Conservation (phyloP, 2,113 vertebrate genomes). For the Hippocampus abdominalis region DNA sequence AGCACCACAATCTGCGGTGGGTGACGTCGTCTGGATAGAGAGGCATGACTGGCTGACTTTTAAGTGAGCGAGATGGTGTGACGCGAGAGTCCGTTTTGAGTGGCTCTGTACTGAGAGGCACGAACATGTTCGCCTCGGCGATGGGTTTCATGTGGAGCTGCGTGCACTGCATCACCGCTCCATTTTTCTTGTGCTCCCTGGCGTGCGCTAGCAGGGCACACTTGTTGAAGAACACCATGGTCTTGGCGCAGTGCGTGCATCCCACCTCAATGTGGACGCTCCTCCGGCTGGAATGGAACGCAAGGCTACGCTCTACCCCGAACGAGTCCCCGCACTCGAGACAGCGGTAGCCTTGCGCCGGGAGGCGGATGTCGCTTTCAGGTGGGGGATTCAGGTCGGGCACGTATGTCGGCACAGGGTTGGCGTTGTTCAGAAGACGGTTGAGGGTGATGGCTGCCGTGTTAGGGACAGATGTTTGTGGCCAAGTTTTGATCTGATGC, state of each 20-base stretch:
- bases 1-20: conserved; percentile 81
- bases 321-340: conserved; percentile 94
- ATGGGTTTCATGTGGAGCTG: conserved; percentile 93
- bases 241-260: conserved; percentile 86
- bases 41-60: conserved; percentile 78
- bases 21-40: conserved; percentile 82
- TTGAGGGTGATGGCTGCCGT: conserved; percentile 81
- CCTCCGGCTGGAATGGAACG: conserved; percentile 83
- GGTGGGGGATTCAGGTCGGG: conserved; percentile 87
- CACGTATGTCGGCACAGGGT: conserved; percentile 87
- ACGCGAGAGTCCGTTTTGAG: conserved; percentile 37
- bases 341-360: conserved; percentile 86
- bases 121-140: conserved; percentile 86
- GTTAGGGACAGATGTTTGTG: conserved; percentile 43
- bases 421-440: conserved; percentile 84
- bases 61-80: conserved; percentile 23
- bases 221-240: conserved; percentile 91
- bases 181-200: conserved; percentile 88
- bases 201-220: conserved; percentile 92
- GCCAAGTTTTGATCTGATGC: conserved; percentile 84
- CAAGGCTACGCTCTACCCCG: conserved; percentile 87
- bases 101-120: conserved; percentile 52
- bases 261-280: conserved; percentile 93
- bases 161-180: conserved; percentile 92
- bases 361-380: conserved; percentile 81